These are phyloP conservation scores for Orchestia grillus DNA, from an alignment of 1,140 invertebrate species.

Conservation along the genomic window DNA sequence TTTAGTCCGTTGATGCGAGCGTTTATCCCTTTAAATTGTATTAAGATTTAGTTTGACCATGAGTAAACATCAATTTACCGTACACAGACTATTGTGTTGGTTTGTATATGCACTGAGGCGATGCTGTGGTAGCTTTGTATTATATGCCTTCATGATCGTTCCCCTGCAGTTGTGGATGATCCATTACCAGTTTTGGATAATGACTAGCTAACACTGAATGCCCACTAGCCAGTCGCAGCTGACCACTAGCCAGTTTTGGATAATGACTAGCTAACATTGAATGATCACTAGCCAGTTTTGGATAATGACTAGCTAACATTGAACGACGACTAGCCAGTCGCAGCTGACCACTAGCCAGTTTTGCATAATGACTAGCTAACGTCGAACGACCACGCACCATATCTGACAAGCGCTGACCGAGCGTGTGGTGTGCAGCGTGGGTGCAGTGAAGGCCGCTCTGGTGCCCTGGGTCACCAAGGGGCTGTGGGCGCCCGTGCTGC, in stretches of 20 bases:
- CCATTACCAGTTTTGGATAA: not conserved
- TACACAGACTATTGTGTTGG: too few relatives aligned
- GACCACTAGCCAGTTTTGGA: not conserved
- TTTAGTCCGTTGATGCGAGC: too few relatives aligned
- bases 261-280: not conserved
- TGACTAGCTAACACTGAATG: not conserved
- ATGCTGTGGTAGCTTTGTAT: too few relatives aligned
- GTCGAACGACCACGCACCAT: not conserved
- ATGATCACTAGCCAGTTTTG: not conserved
- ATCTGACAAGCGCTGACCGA: too few relatives aligned
- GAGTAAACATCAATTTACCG: too few relatives aligned
- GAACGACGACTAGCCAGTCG: not conserved
- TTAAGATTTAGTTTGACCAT: too few relatives aligned
- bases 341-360: not conserved
- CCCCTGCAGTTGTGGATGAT: too few relatives aligned
- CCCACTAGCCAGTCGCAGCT: not conserved
- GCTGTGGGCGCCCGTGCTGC: conserved; percentile 61
- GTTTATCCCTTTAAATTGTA: too few relatives aligned
- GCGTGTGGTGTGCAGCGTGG: conserved; percentile 58
- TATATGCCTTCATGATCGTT: too few relatives aligned
- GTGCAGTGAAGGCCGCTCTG: conserved; percentile 59
- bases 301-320: not conserved
- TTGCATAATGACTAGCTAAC: not conserved
- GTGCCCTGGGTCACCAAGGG: conserved; percentile 64
- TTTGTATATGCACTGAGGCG: too few relatives aligned